Evolutionary conservation across 2,797 vertebrate species (phyloP), one percentile per base, ranked within the genome.

Genomic region (Microhierax caerulescens): DNA sequence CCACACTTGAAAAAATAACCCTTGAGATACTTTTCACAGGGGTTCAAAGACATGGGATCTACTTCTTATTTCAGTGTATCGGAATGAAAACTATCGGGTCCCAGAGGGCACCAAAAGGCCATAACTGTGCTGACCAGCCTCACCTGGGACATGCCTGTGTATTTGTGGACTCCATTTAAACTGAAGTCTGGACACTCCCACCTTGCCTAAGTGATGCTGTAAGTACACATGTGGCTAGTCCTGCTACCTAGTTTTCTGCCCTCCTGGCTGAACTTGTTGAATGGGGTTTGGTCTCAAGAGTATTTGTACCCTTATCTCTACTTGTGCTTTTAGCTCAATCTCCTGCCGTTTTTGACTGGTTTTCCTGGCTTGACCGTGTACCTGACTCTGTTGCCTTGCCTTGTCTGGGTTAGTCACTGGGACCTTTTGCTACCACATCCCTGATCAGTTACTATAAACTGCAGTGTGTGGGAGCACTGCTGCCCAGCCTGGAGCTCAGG

Each of bases 181-280:
- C 8, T 28, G 10, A 25, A 10, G 2, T 51, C 6, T 60, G 2
- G 0, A 27, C 37, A n/a, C 1, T 2, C 16, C 8, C 4, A 45
- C 11, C n/a, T 61, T 80, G 17, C 16, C 7, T 61, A 47, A 61
- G 32, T 45, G 20, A 36, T 7, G 10, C 1, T 10, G 1, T 63
- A 50, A 54, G 30, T 36, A 59, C 6, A 34, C 7, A 9, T 6
- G 10, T 47, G 18, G 23, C 27, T 70, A 51, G 11, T 50, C 48
- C 18, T 60, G 19, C 13, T 48, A 34, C 47, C 5, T 88, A 8
- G 36, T 21, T 14, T 59, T 61, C 37, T 87, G 16, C 13, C 11
- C 7, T 85, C 7, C 34, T 79, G 25, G 8, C 4, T 59, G 28
- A 14, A 6, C 17, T 57, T 77, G 8, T 24, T 59, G 19, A 3